These are phyloP conservation scores for Pseudobourletiella spinata DNA, from an alignment of 1,140 invertebrate species.

Conservation along the genomic window DNA sequence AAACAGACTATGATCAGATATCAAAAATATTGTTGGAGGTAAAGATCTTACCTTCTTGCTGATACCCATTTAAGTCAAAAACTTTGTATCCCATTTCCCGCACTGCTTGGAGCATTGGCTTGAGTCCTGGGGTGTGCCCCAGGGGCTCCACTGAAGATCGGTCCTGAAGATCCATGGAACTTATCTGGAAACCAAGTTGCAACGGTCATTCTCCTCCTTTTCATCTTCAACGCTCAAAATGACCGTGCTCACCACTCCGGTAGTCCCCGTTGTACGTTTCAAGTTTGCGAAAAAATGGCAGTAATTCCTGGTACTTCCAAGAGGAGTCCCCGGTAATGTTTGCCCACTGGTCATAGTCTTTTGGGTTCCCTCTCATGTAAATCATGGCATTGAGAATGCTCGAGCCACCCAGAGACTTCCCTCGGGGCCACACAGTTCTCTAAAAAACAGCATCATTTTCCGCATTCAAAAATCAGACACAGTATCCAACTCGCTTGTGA, in stretches of 20 bases:
- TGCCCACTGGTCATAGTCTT: constrained; percentile 60
- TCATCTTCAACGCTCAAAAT: too few species aligned
- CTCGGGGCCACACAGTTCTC: neutral
- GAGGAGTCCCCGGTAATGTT: constrained; percentile 41
- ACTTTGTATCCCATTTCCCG: neutral
- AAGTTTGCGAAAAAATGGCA: constrained; percentile 38
- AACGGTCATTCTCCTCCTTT: neutral
- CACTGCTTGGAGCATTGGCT: neutral
- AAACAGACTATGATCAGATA: too few species aligned
- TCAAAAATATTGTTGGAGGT: too few species aligned
- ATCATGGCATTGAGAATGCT: constrained; percentile 71
- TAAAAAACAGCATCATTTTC: too few species aligned
- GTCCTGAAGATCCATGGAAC: neutral
- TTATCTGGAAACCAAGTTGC: neutral
- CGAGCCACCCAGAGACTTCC: neutral
- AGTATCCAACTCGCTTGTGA: neutral
- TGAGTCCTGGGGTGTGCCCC: neutral
- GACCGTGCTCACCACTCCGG: neutral
- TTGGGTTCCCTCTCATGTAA: constrained; percentile 64
- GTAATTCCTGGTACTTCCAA: constrained; percentile 48
- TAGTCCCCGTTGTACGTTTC: constrained; percentile 24
- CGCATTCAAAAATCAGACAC: too few species aligned
- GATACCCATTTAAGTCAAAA: neutral
- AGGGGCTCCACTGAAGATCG: neutral
- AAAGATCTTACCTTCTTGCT: neutral